Evolutionary conservation across 2,888 invertebrate genomes (phyloP).

Genomic region (Cosmopolites sordidus): DNA sequence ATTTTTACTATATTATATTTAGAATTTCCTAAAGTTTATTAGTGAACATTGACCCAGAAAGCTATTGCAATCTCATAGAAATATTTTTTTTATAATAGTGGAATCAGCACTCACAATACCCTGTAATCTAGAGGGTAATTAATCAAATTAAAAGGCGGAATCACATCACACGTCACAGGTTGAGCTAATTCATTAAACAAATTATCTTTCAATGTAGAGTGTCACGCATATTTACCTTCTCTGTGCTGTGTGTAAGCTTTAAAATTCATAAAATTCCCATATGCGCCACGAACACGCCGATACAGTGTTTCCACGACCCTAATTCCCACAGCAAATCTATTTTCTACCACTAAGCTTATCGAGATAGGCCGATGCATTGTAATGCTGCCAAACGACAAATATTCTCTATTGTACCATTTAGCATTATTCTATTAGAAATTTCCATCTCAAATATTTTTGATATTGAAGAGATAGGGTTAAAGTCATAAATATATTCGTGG

Average conservation of each 20-base stretch:
- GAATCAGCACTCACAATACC: too few species aligned
- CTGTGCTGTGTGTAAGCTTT: neutral
- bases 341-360: neutral
- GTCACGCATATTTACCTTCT: neutral
- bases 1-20: too few species aligned
- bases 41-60: too few species aligned
- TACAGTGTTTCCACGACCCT: neutral
- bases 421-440: too few species aligned
- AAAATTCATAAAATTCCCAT: constrained; percentile 3
- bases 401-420: too few species aligned
- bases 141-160: neutral
- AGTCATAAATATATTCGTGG: too few species aligned
- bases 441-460: too few species aligned
- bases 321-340: neutral
- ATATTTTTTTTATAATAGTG: too few species aligned
- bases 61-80: too few species aligned
- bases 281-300: neutral
- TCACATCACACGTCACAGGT: neutral
- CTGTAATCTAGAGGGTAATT: neutral
- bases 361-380: neutral
- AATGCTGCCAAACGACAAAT: neutral
- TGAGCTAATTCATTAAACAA: neutral
- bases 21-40: too few species aligned
- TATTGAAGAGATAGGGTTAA: too few species aligned
- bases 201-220: neutral